These are phyloP conservation scores for Isotomurus palustris DNA, from an alignment of 2,888 invertebrate species.

Conservation along the genomic window DNA sequence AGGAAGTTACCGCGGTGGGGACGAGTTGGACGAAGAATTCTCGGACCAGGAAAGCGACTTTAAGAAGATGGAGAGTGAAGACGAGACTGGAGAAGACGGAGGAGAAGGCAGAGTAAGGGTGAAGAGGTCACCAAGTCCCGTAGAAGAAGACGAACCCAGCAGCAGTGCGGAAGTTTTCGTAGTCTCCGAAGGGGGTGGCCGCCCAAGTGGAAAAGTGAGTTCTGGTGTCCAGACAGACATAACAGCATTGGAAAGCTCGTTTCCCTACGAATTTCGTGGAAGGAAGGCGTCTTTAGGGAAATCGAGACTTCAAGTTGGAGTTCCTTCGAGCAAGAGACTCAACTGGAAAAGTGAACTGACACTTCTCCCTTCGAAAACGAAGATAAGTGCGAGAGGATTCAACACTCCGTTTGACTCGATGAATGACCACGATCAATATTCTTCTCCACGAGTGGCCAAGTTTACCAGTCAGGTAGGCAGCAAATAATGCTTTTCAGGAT, in stretches of 20 bases:
- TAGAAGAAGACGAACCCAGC: conserved; percentile 11
- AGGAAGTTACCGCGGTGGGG: conserved; percentile 17
- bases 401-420: conserved; percentile 24
- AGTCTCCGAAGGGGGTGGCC: conserved; percentile 14
- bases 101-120: conserved; percentile 5
- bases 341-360: conserved; percentile 46
- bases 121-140: too few species aligned
- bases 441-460: conserved; percentile 44
- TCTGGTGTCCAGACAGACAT: conserved; percentile 46
- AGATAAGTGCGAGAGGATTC: conserved; percentile 29
- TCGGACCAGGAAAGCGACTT: conserved; percentile 36
- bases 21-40: conserved; percentile 27
- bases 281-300: conserved; percentile 14
- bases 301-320: conserved; percentile 10
- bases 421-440: conserved; percentile 40
- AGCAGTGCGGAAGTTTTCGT: conserved; percentile 4
- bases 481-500: too few species aligned
- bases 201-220: conserved; percentile 24
- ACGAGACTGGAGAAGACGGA: conserved; percentile 22
- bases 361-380: conserved; percentile 43
- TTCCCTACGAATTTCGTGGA: conserved; percentile 19
- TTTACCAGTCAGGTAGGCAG: conserved; percentile 44
- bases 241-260: conserved; percentile 37
- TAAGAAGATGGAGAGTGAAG: conserved; percentile 34
- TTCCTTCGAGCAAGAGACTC: conserved; percentile 38